Conservation (phyloP, 2,888 invertebrate genomes). For the Minunthozetes semirufus region DNA sequence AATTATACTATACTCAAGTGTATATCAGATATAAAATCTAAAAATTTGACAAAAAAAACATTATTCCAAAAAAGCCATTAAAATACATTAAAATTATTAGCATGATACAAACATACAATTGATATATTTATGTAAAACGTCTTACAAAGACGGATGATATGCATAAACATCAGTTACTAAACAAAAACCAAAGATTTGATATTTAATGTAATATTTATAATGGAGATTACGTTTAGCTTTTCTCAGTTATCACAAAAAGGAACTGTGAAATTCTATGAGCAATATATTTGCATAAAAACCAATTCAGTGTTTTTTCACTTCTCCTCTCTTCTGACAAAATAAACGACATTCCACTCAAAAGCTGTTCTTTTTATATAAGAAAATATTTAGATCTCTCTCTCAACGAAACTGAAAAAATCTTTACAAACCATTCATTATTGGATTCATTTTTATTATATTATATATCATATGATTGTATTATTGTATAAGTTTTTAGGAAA, state of each 20-base stretch:
- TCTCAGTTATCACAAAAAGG: neutral
- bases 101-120: too few relatives aligned
- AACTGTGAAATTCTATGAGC: neutral
- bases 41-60: neutral
- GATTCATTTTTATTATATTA: neutral
- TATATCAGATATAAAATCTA: neutral
- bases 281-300: slow-evolving; percentile 10
- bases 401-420: neutral
- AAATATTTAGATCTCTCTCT: neutral
- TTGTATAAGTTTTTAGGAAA: neutral
- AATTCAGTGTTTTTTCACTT: neutral
- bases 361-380: neutral
- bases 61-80: neutral
- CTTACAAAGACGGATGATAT: slow-evolving; percentile 5
- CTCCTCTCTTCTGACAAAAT: neutral
- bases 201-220: slow-evolving; percentile 12
- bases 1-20: neutral
- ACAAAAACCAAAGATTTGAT: neutral
- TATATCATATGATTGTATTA: neutral
- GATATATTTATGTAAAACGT: neutral
- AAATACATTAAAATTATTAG: neutral
- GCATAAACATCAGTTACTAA: slow-evolving; percentile 20
- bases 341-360: slow-evolving; percentile 7
- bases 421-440: slow-evolving; percentile 10
- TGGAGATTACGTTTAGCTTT: slow-evolving; percentile 19